Percentiles rank a stretch among this genome's conserved stretches.
Conservation (phyloP, 1,140 invertebrate species). For the Akabosia matsudoensis region DNA sequence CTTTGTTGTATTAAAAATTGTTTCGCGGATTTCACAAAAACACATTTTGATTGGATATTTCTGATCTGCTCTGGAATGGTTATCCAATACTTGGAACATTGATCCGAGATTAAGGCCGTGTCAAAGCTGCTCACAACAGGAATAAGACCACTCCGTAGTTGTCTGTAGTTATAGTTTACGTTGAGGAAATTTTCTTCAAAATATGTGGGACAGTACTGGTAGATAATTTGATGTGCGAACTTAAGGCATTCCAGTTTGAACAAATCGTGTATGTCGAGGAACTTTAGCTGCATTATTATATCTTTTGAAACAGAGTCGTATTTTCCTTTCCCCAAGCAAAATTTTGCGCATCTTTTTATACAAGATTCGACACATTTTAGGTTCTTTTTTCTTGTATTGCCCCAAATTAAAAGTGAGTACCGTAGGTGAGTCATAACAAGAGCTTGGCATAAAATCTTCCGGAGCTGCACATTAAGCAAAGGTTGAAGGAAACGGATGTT, state of each 20-base stretch:
- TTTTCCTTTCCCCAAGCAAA: background rate
- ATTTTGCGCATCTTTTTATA: background rate
- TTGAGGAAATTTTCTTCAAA: background rate
- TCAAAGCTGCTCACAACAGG: no score
- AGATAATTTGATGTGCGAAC: background rate
- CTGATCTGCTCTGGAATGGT: no score
- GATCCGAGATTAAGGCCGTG: no score
- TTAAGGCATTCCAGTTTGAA: background rate
- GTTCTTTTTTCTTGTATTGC: background rate
- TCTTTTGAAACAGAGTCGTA: background rate
- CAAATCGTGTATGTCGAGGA: background rate
- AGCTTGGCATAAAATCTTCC: background rate
- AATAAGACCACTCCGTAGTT: no score
- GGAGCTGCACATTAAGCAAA: background rate
- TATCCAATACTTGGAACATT: no score
- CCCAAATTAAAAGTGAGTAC: background rate
- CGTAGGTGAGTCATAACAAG: background rate
- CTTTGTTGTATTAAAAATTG: no score
- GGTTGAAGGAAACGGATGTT: background rate
- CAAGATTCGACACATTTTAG: background rate
- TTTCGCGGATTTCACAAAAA: no score
- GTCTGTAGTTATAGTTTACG: no score
- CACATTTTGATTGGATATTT: no score
- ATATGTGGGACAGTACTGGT: background rate
- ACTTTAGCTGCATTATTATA: background rate